Conservation (phyloP, 2,888 invertebrate species). For the Eupithecia inturbata region DNA sequence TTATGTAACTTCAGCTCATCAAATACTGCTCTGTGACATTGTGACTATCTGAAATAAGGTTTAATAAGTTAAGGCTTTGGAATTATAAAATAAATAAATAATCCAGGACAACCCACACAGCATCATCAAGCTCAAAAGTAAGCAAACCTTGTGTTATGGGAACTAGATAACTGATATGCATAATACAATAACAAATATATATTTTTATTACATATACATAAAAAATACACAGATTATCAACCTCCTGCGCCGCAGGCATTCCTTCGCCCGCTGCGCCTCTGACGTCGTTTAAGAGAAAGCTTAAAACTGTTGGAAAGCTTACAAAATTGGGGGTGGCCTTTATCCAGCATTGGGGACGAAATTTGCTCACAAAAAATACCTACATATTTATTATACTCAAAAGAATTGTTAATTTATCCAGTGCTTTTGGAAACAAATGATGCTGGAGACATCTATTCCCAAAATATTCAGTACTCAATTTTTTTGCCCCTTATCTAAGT, state of each 20-base stretch:
- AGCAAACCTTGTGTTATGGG: background rate
- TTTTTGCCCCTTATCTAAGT: background rate
- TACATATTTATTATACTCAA: too few species aligned
- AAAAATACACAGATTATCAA: background rate
- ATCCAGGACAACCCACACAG: background rate
- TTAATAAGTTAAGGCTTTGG: too few species aligned
- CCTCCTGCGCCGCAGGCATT: too few species aligned
- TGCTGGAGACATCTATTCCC: background rate
- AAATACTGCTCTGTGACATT: background rate
- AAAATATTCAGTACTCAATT: background rate
- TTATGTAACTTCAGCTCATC: conserved; percentile 9
- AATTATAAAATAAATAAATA: background rate
- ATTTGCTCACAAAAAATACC: too few species aligned
- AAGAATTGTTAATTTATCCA: too few species aligned
- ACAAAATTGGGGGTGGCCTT: too few species aligned
- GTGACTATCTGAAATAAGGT: background rate
- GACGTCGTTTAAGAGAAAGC: background rate
- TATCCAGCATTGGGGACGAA: too few species aligned
- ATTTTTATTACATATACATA: too few species aligned
- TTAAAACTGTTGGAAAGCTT: background rate
- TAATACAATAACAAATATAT: too few species aligned
- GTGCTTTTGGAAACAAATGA: too few species aligned
- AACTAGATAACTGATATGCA: too few species aligned
- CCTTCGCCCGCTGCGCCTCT: too few species aligned
- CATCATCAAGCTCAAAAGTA: background rate